Base-by-base conservation (phyloP, 1,140 invertebrate species). In the Sarcophaga peregrina region DNA sequence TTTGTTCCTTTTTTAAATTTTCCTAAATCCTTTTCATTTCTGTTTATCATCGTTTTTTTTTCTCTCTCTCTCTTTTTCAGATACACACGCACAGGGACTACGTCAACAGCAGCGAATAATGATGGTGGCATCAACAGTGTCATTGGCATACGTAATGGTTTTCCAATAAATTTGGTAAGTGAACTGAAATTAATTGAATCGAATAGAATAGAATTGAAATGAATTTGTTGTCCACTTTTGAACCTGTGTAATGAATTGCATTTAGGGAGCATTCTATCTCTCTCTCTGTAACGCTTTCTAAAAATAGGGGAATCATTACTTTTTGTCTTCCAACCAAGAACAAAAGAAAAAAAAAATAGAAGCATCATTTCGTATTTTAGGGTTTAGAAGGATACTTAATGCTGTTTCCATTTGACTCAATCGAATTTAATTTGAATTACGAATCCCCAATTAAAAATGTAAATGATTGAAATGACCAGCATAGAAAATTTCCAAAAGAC, bases 161-260 rank as follows among this genome's bases (percentile, higher is more conserved):
- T 82, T 74, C 68, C 72, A 17, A 75, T n/a, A 58, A 82, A 74
- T 82, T 76, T 82, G 82, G 82, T 82, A 82, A 82, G 82, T 75
- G n/a, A 11, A 75, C 2, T 74, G 25, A 37, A 37, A 37, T 37
- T 1, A 37, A 37, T 68, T 68, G 6, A 68, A 68, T n/a, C 1
- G 15, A 13, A 68, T 7, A 7, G 17, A 0, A 8, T 73, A 25
- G 17, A 25, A 25, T 73, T 73, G 6, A 73, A 25, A 73, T 25
- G 10, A 15, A 68, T 68, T 68, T 68, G 15, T 37, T 68, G 15
- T 7, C 5, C 7, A 13, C 58, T 13, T 8, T 68, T 68, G 20
- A 15, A 15, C 52, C 52, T 68, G 25, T 72, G 9, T 25, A 17
- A 72, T 20, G 62, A 72, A 72, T 5, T 72, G 8, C 3, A 20